Percentiles rank a stretch among this genome's conserved stretches.
Conservation (phyloP, 2,113 vertebrate species). For the Plestiodon gilberti region DNA sequence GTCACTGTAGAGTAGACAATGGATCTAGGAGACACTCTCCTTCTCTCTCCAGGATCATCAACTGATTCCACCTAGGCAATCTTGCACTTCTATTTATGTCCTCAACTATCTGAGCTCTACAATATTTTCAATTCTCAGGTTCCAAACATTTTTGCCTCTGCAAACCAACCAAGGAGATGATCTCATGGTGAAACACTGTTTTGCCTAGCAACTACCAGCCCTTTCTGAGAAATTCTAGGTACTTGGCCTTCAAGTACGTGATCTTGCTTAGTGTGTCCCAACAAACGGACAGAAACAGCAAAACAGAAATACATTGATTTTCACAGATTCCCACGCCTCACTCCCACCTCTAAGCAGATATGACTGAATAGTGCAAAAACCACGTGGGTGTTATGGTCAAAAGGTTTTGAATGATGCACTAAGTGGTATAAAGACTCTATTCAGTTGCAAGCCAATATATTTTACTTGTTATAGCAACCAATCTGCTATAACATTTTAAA, state of each 20-base stretch:
- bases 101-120: not conserved
- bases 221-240: not conserved
- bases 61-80: not conserved
- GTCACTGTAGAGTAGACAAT: not conserved
- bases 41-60: not conserved
- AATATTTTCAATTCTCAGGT: too few species aligned
- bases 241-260: not conserved
- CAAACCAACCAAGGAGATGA: not conserved
- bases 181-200: not conserved
- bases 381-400: not conserved
- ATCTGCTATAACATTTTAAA: not conserved
- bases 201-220: too few species aligned
- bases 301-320: not conserved
- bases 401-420: not conserved
- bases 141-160: not conserved
- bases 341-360: not conserved
- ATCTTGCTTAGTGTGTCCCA: not conserved
- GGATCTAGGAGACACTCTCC: not conserved
- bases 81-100: not conserved
- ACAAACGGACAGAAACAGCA: not conserved
- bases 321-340: not conserved
- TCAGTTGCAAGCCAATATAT: not conserved
- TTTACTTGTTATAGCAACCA: not conserved
- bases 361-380: not conserved
- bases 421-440: not conserved